A percentile compares a stretch with the other conserved stretches of the same genome.
Conservation (phyloP, 2,113 vertebrate species). For the Sciurus niger region DNA sequence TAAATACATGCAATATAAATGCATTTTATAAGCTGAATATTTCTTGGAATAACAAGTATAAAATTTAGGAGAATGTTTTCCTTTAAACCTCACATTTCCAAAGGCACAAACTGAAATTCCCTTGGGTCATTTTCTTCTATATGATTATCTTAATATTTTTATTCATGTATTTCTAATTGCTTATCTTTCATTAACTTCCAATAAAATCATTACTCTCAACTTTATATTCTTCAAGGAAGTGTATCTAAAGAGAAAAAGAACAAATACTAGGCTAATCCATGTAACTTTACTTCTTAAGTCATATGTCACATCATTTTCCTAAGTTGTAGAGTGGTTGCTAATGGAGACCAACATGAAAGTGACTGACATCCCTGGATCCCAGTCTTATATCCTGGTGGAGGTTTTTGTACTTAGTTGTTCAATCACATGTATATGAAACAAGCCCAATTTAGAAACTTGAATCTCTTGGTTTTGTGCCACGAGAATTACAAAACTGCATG, state of each 20-base stretch:
- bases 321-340: background rate
- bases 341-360: background rate
- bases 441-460: background rate
- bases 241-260: background rate
- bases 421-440: background rate
- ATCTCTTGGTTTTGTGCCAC: background rate
- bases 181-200: background rate
- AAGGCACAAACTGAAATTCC: background rate
- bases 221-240: background rate
- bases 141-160: conserved; percentile 1
- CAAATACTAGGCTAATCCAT: background rate
- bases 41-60: background rate
- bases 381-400: background rate
- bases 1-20: background rate
- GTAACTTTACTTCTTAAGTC: background rate
- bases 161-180: background rate
- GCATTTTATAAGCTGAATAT: background rate
- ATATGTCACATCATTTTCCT: background rate
- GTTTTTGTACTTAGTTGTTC: background rate
- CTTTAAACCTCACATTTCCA: background rate
- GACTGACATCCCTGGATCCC: background rate
- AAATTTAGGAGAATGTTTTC: background rate
- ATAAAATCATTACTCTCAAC: conserved; percentile 5
- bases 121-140: background rate
- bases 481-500: background rate